Evolutionary conservation across 2,113 vertebrate species (phyloP), one percentile per base, ranked within the genome.

Genomic region (Daboia siamensis): DNA sequence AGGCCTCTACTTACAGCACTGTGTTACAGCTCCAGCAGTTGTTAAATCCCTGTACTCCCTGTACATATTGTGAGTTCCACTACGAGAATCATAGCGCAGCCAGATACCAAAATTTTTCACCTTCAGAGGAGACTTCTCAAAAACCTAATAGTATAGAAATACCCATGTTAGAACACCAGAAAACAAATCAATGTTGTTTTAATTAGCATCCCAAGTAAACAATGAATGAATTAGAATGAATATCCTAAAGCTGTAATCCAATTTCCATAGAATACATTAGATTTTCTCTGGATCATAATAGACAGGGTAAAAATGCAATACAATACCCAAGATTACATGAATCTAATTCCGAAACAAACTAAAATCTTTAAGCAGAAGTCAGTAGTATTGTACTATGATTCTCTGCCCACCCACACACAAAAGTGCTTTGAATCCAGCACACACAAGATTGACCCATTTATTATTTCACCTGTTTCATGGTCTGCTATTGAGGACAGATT

Each of bases 41-140:
- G 98, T 99, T 97, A 99, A 95, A 95, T 99, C 99, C 55, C 99
- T 96, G 98, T 99, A 99, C 97, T 99, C 99, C 64, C 99, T 98
- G 98, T 99, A 99, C 99, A 99, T 99, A 97, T 99, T 99, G 98
- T 99, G 99, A 61, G 99, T 99, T 69, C 99, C 99, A 0, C 99
- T 99, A 17, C 99, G 98, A 54, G 99, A 99, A 97, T 99, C 99
- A 0, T 99, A 99, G 89, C 99, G 99, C 96, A 99, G 97, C 99
- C 99, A 99, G 97, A 99, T 99, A 2, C 99, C 99, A 0, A 99
- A 99, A 95, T 99, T 99, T 96, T 99, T 99, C 95, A 99, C 99
- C 55, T 98, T 98, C 95, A 98, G 97, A 0, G 99, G 99, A 0
- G 98, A 97, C 92, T 99, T 99, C 97, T 99, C 99, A 33, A 98